Conservation (phyloP, 1,140 invertebrate genomes). For the Argopecten irradians region DNA sequence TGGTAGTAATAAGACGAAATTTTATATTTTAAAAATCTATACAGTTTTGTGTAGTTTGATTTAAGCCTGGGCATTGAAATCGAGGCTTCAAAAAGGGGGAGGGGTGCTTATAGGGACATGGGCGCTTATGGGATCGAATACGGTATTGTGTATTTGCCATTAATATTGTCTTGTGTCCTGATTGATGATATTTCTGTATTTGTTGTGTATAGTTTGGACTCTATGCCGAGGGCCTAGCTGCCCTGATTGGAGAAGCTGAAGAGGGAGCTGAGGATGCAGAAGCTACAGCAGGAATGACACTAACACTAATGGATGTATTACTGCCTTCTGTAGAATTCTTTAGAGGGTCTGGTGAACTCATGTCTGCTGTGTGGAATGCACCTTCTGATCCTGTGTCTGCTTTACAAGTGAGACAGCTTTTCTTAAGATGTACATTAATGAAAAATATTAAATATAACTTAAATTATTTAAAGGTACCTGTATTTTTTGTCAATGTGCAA, state of each 20-base stretch:
- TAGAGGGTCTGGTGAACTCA: slow-evolving; percentile 88
- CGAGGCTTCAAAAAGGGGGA: too few species aligned
- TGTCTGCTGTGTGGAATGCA: slow-evolving; percentile 90
- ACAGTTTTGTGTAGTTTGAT: too few species aligned
- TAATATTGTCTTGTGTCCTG: not conserved
- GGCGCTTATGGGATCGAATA: too few species aligned
- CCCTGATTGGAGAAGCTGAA: slow-evolving; percentile 77
- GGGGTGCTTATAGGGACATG: too few species aligned
- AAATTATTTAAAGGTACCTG: too few species aligned
- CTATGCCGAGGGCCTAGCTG: slow-evolving; percentile 87
- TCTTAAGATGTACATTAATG: not conserved
- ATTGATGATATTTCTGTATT: not conserved
- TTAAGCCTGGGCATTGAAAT: too few species aligned
- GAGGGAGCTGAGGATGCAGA: slow-evolving; percentile 63
- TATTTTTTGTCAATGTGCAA: too few species aligned
- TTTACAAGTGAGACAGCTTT: slow-evolving; percentile 81
- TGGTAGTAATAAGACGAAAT: too few species aligned
- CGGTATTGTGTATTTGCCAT: too few species aligned
- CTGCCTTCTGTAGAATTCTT: slow-evolving; percentile 91
- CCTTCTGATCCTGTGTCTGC: slow-evolving; percentile 87
- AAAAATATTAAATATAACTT: too few species aligned
- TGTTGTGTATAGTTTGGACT: slow-evolving; percentile 82
- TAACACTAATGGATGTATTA: slow-evolving; percentile 86
- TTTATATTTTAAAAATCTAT: too few species aligned
- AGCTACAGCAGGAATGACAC: slow-evolving; percentile 90